A percentile compares a stretch with the other conserved stretches of the same genome.
phyloP scores from a whole-genome alignment of 2,888 invertebrate genomes.

The Pharmacophagus antenor region DNA sequence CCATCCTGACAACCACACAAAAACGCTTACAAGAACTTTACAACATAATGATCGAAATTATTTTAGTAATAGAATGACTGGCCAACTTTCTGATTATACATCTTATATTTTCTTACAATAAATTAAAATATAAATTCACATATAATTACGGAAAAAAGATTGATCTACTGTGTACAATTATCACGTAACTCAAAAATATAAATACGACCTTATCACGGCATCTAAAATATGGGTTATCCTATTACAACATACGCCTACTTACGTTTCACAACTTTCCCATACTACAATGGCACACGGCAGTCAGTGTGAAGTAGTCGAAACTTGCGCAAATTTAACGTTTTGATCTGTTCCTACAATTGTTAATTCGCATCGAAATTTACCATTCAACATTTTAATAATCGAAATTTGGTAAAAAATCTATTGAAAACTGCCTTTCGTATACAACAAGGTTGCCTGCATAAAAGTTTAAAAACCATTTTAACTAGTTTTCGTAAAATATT shows the following conservation, averaged over 20 bases:
- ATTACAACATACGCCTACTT: slow-evolving; percentile 32
- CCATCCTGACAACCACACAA: no score
- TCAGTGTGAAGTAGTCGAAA: slow-evolving; percentile 33
- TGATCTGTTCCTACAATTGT: neutral
- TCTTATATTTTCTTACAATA: neutral
- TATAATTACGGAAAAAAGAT: slow-evolving; percentile 11
- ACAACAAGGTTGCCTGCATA: no score
- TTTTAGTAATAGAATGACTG: no score
- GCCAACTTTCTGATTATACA: no score
- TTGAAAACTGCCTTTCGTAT: no score
- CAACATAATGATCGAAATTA: no score
- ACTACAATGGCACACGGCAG: slow-evolving; percentile 31
- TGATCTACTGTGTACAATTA: slow-evolving; percentile 23
- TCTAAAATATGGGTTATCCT: slow-evolving; percentile 27
- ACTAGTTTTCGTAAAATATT: no score
- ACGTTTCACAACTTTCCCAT: slow-evolving; percentile 38
- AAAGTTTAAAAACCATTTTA: no score
- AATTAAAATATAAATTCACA: neutral
- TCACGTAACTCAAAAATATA: slow-evolving; percentile 25
- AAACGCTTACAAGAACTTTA: no score
- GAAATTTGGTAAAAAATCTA: no score
- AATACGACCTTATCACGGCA: slow-evolving; percentile 19
- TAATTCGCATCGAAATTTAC: slow-evolving; percentile 9
- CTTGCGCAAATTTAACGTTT: slow-evolving; percentile 28
- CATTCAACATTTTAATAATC: no score